phyloP scores from a whole-genome alignment of 2,888 invertebrate species.

The Acronicta aceris region DNA sequence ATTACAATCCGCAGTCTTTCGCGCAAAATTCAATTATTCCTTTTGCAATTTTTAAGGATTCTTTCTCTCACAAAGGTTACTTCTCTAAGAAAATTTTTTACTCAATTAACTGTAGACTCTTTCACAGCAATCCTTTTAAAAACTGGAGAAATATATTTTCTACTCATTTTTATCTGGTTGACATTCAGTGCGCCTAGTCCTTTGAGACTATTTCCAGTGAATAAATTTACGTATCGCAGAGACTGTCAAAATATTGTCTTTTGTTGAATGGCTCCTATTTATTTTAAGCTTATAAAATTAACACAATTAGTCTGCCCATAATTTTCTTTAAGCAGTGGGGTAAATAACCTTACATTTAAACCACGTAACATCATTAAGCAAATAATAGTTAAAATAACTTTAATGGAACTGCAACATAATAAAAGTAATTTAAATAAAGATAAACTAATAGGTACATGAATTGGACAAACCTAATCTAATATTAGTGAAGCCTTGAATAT shows the following conservation, averaged over 20 bases:
- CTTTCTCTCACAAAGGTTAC: constrained; percentile 25
- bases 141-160: constrained; percentile 4
- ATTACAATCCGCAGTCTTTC: constrained; percentile 9
- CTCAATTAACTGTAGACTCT: constrained; percentile 34
- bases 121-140: constrained; percentile 12
- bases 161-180: background rate
- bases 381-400: too few species aligned
- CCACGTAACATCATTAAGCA: too few species aligned
- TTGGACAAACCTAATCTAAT: background rate
- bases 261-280: constrained; percentile 42
- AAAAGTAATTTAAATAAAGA: too few species aligned
- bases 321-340: constrained; percentile 27
- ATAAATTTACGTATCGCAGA: constrained; percentile 30
- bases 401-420: too few species aligned
- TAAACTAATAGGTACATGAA: too few species aligned
- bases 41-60: constrained; percentile 26
- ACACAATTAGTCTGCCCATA: constrained; percentile 34
- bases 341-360: constrained; percentile 17
- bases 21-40: constrained; percentile 36
- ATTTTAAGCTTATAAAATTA: constrained; percentile 43
- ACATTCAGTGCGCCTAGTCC: background rate
- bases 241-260: constrained; percentile 36
- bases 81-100: constrained; percentile 29
- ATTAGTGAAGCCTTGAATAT: background rate
- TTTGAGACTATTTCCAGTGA: constrained; percentile 12